These are phyloP conservation scores for Tonatia bakeri DNA, from an alignment of 2,113 vertebrate species.

Conservation along the genomic window DNA sequence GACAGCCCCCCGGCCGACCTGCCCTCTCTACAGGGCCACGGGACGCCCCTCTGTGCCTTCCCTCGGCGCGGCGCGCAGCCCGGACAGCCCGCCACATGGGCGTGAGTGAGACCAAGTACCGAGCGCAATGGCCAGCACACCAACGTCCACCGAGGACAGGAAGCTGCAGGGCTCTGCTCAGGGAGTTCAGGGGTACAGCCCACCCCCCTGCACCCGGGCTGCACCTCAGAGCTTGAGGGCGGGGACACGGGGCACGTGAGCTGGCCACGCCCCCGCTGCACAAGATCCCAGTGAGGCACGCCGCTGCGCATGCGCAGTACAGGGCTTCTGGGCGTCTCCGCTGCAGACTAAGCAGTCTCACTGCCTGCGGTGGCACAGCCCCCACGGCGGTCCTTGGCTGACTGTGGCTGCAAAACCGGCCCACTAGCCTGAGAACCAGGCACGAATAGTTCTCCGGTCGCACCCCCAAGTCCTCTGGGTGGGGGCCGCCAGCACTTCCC, in stretches of 20 bases:
- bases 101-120: not conserved
- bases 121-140: not conserved
- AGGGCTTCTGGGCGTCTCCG: no score
- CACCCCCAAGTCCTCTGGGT: not conserved
- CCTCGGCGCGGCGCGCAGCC: not conserved
- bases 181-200: not conserved
- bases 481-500: not conserved
- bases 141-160: not conserved
- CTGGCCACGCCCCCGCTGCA: no score
- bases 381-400: no score
- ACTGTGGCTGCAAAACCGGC: not conserved
- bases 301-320: no score
- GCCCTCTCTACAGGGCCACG: not conserved
- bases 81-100: not conserved
- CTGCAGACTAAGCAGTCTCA: no score
- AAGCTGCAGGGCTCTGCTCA: not conserved
- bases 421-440: not conserved
- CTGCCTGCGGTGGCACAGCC: no score
- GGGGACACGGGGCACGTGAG: not conserved
- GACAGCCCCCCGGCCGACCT: not conserved
- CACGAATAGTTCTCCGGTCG: accelerated
- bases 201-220: no score
- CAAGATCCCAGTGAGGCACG: not conserved
- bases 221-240: accelerated
- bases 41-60: not conserved